Base-by-base conservation (phyloP, 2,888 invertebrate genomes). In the Acholoe squamosa region DNA sequence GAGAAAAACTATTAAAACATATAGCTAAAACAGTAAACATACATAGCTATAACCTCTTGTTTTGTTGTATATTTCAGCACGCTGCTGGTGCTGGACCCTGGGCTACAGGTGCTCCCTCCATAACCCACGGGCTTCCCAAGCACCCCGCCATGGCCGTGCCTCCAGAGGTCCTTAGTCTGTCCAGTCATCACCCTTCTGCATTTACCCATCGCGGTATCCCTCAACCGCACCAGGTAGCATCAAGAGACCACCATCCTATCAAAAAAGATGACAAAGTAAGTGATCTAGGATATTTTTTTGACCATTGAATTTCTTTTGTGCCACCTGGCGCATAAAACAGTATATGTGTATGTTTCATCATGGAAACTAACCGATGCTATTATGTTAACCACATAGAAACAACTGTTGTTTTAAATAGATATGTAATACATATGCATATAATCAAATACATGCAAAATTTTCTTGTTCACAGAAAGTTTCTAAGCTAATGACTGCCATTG, bases 81-180 rank as follows among this genome's bases (percentile, higher is more conserved):
- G 84, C 84, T 22, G 84, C 84, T 1, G 84, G 43, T 1, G 84
- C 84, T 0, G 84, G 22, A 28, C 84, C 84, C n/a, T 84, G 84
- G 84, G 25, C 84, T 10, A 34, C 84, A 19, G 84, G 84, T 19
- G 51, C 84, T 28, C 84, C 84, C 14, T 84, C 84, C 51, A 84
- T 84, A 16, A 84, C 84, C 19, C 84, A 84, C 84, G 84, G 84
- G 43, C 51, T 84, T 31, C 84, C 84, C 22, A 51, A 34, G 22
- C 43, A 84, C 43, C 84, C 43, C 14, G 43, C 84, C 84, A 84
- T 84, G 84, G 84, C 84, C 19, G 84, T 84, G n/a, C 84, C 84
- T 25, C 84, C 84, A 25, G 84, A 84, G 22, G 84, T 43, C 51
- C 34, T 84, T 10, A 84, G 84, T 43, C 43, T 84, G 25, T 19